A percentile compares a stretch with the other conserved stretches of the same genome.
Conservation (phyloP, 2,888 invertebrate species). For the Watsonalla binaria region DNA sequence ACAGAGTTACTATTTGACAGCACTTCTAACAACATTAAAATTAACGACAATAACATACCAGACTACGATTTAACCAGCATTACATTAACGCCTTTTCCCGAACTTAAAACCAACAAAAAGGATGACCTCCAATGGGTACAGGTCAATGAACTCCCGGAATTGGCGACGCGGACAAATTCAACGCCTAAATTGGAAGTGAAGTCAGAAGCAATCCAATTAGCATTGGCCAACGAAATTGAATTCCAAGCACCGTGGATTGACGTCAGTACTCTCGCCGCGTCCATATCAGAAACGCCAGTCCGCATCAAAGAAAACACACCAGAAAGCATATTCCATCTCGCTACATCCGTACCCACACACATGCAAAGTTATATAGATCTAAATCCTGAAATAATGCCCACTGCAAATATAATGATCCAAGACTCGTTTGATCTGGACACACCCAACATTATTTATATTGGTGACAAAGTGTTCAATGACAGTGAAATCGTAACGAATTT, state of each 20-base stretch:
- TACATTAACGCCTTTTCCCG: constrained; percentile 44
- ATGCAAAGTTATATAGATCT: constrained; percentile 81
- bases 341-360: constrained; percentile 80
- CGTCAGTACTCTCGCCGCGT: constrained; percentile 83
- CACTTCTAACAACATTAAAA: constrained; percentile 43
- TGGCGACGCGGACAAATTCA: constrained; percentile 19
- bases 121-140: constrained; percentile 44
- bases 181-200: constrained; percentile 48
- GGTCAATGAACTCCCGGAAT: constrained; percentile 42
- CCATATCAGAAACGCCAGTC: constrained; percentile 80
- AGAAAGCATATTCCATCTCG: constrained; percentile 75
- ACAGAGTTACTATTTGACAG: constrained; percentile 63
- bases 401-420: constrained; percentile 56
- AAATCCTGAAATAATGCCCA: constrained; percentile 51
- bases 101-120: constrained; percentile 47
- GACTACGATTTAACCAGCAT: constrained; percentile 61
- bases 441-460: constrained; percentile 58
- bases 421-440: constrained; percentile 57
- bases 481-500: constrained; percentile 63
- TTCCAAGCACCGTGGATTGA: constrained; percentile 87
- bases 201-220: constrained; percentile 82
- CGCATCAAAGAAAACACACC: constrained; percentile 80
- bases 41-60: constrained; percentile 36
- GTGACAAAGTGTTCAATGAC: constrained; percentile 66
- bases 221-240: constrained; percentile 86